phyloP scores from a whole-genome alignment of 2,888 invertebrate genomes.

The Meiosimyza platycephala region DNA sequence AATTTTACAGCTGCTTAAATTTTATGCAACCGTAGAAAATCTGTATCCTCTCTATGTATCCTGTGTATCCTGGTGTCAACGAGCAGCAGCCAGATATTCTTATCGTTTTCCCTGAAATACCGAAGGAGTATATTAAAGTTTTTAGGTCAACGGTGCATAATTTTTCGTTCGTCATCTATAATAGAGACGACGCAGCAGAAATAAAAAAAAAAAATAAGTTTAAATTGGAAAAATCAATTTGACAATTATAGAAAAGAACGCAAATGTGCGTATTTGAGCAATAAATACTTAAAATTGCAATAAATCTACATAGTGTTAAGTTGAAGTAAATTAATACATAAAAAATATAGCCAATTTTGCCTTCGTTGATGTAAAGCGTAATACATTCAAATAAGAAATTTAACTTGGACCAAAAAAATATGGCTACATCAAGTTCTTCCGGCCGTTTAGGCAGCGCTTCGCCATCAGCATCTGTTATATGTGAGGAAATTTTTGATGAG shows the following conservation, averaged over 20 bases:
- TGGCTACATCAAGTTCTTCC: constrained; percentile 44
- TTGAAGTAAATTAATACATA: constrained; percentile 18
- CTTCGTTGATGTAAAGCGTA: constrained; percentile 8
- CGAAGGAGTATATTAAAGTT: constrained; percentile 23
- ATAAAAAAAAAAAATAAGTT: constrained; percentile 4
- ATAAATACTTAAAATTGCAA: no score
- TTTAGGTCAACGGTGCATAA: constrained; percentile 44
- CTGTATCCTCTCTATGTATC: constrained; percentile 36
- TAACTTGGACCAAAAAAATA: constrained; percentile 29
- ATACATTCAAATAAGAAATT: background rate
- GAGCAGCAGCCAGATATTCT: constrained; percentile 10
- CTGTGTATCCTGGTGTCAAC: constrained; percentile 14
- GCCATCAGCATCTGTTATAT: constrained; percentile 70
- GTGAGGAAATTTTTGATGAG: constrained; percentile 88
- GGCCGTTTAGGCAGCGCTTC: constrained; percentile 55
- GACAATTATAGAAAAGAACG: no score
- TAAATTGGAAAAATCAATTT: constrained; percentile 33
- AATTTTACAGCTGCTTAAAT: constrained; percentile 10
- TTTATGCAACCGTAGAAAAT: constrained; percentile 28
- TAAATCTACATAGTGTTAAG: no score
- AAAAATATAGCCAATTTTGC: constrained; percentile 40
- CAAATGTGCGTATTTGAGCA: no score
- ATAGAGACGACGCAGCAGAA: constrained; percentile 4
- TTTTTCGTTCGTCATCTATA: constrained; percentile 19
- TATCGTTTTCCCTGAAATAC: constrained; percentile 22